phyloP scores from a whole-genome alignment of 2,888 invertebrate genomes.

The Galerucella pusilla region DNA sequence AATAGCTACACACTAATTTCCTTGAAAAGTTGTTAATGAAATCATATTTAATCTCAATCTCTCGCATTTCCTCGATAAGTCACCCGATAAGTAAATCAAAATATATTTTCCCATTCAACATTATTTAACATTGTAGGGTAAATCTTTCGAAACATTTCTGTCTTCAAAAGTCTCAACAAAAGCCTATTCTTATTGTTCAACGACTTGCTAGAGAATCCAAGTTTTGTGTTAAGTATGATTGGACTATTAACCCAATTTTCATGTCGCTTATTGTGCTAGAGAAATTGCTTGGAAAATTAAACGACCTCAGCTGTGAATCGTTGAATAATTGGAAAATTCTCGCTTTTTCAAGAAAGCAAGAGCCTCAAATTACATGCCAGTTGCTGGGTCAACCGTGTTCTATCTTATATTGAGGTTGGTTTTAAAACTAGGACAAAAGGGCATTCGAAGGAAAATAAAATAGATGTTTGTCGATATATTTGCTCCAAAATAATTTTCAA shows the following conservation, averaged over 20 bases:
- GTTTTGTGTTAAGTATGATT: conserved; percentile 16
- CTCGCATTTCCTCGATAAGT: neutral
- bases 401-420: neutral
- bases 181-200: neutral
- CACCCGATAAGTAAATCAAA: neutral
- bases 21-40: neutral
- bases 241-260: conserved; percentile 39
- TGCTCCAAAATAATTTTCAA: too few species aligned
- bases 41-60: neutral
- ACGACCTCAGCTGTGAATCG: conserved; percentile 32
- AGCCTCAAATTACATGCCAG: conserved; percentile 27
- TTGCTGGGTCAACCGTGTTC: conserved; percentile 34
- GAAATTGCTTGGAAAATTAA: conserved; percentile 47
- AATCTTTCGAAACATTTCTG: too few species aligned
- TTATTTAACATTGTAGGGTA: too few species aligned
- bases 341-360: conserved; percentile 19
- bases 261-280: conserved; percentile 29
- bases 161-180: neutral
- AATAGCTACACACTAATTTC: neutral
- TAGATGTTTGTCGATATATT: too few species aligned
- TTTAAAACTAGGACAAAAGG: neutral
- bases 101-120: neutral
- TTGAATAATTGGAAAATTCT: conserved; percentile 43
- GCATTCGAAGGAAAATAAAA: too few species aligned
- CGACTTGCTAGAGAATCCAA: neutral